A percentile compares a stretch with the other conserved stretches of the same genome.
These are phyloP conservation scores for Stegophylla sp. DNA, from an alignment of 2,888 invertebrate species.

Conservation along the genomic window DNA sequence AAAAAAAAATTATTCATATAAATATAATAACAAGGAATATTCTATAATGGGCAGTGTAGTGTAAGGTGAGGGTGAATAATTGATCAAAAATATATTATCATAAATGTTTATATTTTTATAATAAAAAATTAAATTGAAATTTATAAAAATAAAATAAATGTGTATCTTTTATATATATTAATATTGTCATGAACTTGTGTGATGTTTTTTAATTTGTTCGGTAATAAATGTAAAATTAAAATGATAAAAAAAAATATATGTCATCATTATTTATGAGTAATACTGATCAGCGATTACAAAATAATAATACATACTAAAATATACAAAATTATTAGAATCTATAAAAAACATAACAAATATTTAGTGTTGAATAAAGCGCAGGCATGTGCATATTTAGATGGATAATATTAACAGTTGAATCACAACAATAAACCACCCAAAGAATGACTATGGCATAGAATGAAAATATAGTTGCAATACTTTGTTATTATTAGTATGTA, in stretches of 20 bases:
- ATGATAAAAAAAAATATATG: neutral
- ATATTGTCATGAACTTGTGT: constrained; percentile 39
- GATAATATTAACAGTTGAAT: constrained; percentile 36
- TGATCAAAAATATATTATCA: constrained; percentile 42
- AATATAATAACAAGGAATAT: constrained; percentile 57
- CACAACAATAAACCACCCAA: constrained; percentile 31
- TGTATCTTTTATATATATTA: neutral
- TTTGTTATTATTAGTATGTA: constrained; percentile 29
- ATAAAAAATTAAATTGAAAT: constrained; percentile 25
- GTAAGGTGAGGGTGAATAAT: constrained; percentile 42
- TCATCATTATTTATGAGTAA: constrained; percentile 20
- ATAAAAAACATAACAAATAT: constrained; percentile 57
- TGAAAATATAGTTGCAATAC: constrained; percentile 14
- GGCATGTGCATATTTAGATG: constrained; percentile 42
- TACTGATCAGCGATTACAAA: constrained; percentile 21
- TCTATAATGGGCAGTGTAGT: constrained; percentile 55
- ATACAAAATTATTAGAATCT: constrained; percentile 56
- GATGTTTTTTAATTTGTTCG: constrained; percentile 9
- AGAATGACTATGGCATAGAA: constrained; percentile 22
- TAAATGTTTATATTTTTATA: constrained; percentile 21
- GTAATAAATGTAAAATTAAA: constrained; percentile 4
- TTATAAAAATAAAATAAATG: constrained; percentile 54
- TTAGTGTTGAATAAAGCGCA: constrained; percentile 45
- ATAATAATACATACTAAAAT: constrained; percentile 52
- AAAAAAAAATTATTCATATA: constrained; percentile 42